Percentiles rank a stretch among this genome's conserved stretches.
phyloP scores from a whole-genome alignment of 2,888 invertebrate species.

The Cataglyphis albicans region DNA sequence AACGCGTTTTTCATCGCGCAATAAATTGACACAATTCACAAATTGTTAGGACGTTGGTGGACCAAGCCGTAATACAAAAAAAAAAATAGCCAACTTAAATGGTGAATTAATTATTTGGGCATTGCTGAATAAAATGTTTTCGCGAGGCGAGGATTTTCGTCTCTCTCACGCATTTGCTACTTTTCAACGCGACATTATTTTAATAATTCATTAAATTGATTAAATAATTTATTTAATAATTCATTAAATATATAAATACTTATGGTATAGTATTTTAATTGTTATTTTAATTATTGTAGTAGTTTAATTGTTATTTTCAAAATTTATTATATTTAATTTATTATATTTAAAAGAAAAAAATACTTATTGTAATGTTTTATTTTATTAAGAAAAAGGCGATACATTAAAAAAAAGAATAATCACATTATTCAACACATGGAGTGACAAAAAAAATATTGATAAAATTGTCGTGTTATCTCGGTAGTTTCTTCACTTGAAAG shows the following conservation, averaged over 20 bases:
- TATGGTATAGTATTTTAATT: no score
- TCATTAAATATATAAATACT: no score
- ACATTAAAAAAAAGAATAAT: background rate
- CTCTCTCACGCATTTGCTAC: background rate
- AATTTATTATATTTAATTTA: background rate
- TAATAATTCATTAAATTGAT: no score
- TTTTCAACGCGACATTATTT: background rate
- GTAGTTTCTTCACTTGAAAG: background rate
- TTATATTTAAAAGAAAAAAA: background rate
- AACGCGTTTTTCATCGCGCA: background rate
- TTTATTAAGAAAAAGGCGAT: background rate
- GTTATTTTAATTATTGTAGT: no score
- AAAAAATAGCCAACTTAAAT: background rate
- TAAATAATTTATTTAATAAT: no score
- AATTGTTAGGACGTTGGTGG: slow-evolving; percentile 11
- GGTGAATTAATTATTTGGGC: background rate
- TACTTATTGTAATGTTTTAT: background rate
- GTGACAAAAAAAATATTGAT: background rate
- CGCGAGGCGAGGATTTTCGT: background rate
- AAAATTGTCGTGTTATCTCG: background rate
- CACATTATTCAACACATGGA: background rate
- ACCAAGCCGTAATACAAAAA: background rate
- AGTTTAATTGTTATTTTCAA: background rate
- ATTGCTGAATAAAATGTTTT: background rate
- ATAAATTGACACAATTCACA: background rate